Evolutionary conservation across 2,113 vertebrate genomes (phyloP), one percentile per base, ranked within the genome.

Genomic region (Odobenus rosmarus): DNA sequence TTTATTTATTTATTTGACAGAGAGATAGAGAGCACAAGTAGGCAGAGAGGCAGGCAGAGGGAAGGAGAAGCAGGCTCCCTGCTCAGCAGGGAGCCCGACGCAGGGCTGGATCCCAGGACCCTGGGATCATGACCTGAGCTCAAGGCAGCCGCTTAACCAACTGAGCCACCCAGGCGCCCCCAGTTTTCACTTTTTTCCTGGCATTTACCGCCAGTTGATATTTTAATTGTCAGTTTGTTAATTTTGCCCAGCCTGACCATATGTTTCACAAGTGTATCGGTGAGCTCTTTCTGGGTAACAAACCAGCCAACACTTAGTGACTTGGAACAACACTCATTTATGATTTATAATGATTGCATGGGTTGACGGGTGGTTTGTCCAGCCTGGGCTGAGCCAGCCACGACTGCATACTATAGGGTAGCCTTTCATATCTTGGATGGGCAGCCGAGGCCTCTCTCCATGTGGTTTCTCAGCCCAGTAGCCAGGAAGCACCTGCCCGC

Each of bases 161-260:
- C 7, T 46, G 46, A 46, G 46, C 46, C 46, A 46, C 46, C 46
- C 46, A 46, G 46, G 46, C 46, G 46, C 46, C 46, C 46, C 46
- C 46, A 7, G 46, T 46, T 46, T 46, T 46, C 46, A 46, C 79
- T 11, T 12, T 64, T 85, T 59, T 61, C 2, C 0, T 31, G 24
- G 61, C 39, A 6, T 88, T 39, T 72, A 16, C 55, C 1, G 4
- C n/a, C 4, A n/a, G 46, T 55, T 80, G 46, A 46, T 53, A 26
- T 49, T 85, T 76, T 42, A 18, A 33, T 42, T 61, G 28, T 55
- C 33, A 6, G 0, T 61, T 53, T 71, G n/a, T 36, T 33, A 19
- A 4, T 49, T 42, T 33, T 21, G 7, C 4, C 28, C 51, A 59
- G 1, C 23, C 2, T n/a, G 5, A 51, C 67, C 1, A 0, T 7